Evolutionary conservation across 2,113 vertebrate genomes (phyloP), one percentile per base, ranked within the genome.

Genomic region (Heliornis fulica): DNA sequence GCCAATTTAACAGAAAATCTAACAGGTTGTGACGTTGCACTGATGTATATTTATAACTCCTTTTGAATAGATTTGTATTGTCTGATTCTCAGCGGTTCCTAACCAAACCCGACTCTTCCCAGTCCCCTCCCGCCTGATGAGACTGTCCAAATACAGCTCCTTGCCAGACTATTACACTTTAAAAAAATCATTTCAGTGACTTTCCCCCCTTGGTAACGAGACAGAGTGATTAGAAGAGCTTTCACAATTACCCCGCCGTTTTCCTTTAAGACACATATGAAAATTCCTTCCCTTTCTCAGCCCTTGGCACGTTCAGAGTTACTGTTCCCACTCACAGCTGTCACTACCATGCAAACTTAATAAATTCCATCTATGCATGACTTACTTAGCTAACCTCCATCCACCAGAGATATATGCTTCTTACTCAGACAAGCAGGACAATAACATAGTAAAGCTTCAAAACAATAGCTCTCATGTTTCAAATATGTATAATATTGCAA

Each of bases 321-420:
- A 95, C 95, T 96, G 95, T 90, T 92, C 82, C 92, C 86, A 95
- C 94, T 97, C 91, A 93, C 34, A 96, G 92, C 91, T 97, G 95
- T 94, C 94, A 96, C 86, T 97, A 86, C 74, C 66, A 86, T 93
- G 96, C 88, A 94, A 97, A 96, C 89, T 96, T 97, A 98, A 96
- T 86, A 96, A 97, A 94, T 96, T 97, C 96, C 97, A 93, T 96
- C 94, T 97, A 92, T 96, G 87, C 94, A 89, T 96, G 64, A 97
- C 94, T 97, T 96, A 95, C 97, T 95, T 95, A 96, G 94, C 93
- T 97, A 96, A 96, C 94, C 80, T 95, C 97, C 78, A 96, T 94
- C 92, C 96, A 94, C 89, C 93, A 94, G 89, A 97, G 93, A 97
- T 96, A 89, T 48, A 93, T 29, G 70, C 93, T 94, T 94, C 96